Conservation (phyloP, 2,797 vertebrate genomes). For the Centroberyx gerrardi region DNA sequence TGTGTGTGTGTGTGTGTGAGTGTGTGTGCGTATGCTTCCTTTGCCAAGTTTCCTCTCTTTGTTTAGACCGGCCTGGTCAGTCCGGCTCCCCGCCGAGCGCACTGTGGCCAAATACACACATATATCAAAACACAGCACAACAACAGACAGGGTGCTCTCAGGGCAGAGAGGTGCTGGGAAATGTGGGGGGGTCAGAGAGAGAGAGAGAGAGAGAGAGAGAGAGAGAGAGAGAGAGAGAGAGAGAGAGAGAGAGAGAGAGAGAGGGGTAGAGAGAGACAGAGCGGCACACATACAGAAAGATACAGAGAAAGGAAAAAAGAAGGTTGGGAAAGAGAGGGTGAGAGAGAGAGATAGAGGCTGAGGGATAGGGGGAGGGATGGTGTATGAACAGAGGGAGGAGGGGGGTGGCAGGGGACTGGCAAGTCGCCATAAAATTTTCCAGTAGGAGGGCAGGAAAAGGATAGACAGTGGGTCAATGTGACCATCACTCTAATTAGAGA, state of each 20-base stretch:
- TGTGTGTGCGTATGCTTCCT: slow-evolving; percentile 62
- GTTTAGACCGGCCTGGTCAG: slow-evolving; percentile 83
- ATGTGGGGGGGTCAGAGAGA: not conserved
- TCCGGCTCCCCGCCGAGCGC: slow-evolving; percentile 78
- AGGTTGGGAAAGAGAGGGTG: slow-evolving; percentile 6
- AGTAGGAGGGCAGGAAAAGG: slow-evolving; percentile 12
- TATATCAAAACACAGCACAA: slow-evolving; percentile 76
- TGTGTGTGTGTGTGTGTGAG: slow-evolving; percentile 41
- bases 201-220: slow-evolving; percentile 2
- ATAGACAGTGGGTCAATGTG: slow-evolving; percentile 19
- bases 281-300: slow-evolving; percentile 20
- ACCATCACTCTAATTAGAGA: slow-evolving; percentile 22
- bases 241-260: slow-evolving; percentile 17
- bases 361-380: not conserved
- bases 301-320: slow-evolving; percentile 1
- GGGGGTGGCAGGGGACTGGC: slow-evolving; percentile 11
- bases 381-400: not conserved
- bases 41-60: slow-evolving; percentile 89
- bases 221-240: not conserved
- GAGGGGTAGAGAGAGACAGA: slow-evolving; percentile 22
- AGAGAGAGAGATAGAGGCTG: not conserved
- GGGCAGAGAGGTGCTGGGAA: slow-evolving; percentile 72
- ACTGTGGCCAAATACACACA: slow-evolving; percentile 83
- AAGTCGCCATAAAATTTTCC: not conserved
- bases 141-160: slow-evolving; percentile 65